Percentiles rank a stretch among this genome's conserved stretches.
phyloP scores from a whole-genome alignment of 2,797 vertebrate genomes.

The Pseudochirops corinnae region DNA sequence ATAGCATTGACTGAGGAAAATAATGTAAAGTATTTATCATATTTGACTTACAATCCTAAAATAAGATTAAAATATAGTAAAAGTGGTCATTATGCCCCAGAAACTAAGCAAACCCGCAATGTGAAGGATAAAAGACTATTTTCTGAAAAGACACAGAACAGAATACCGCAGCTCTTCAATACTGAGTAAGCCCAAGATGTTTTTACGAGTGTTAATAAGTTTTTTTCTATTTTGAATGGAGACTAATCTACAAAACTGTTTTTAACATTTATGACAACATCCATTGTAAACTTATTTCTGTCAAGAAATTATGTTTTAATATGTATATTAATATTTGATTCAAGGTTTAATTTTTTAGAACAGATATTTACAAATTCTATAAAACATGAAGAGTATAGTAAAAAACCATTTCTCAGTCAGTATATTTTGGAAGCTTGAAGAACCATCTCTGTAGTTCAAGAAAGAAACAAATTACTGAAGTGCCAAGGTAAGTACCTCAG shows the following conservation, averaged over 20 bases:
- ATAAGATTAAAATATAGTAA: not conserved
- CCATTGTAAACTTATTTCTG: slow-evolving; percentile 13
- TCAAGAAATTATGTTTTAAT: not conserved
- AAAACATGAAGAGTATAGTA: slow-evolving; percentile 23
- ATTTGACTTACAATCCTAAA: not conserved
- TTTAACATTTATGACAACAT: not conserved
- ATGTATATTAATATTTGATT: slow-evolving; percentile 45
- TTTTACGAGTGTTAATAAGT: not conserved
- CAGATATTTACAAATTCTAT: slow-evolving; percentile 53
- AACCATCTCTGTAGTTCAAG: not conserved
- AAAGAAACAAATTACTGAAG: slow-evolving; percentile 47
- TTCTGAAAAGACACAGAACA: not conserved
- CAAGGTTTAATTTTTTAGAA: slow-evolving; percentile 36
- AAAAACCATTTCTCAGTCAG: slow-evolving; percentile 52
- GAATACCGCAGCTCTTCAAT: not conserved
- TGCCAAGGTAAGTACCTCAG: slow-evolving; percentile 44
- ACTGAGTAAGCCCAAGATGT: not conserved
- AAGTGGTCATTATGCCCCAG: not conserved
- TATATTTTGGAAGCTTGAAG: slow-evolving; percentile 47
- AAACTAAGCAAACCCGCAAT: not conserved
- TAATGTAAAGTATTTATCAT: not conserved
- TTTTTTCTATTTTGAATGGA: not conserved
- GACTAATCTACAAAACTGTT: not conserved
- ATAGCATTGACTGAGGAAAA: not conserved
- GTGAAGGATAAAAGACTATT: not conserved